Evolutionary conservation across 92 coral and sea anemone genomes (phyloP), one percentile per base, ranked within the genome.

Genomic region (Muricea muricata): DNA sequence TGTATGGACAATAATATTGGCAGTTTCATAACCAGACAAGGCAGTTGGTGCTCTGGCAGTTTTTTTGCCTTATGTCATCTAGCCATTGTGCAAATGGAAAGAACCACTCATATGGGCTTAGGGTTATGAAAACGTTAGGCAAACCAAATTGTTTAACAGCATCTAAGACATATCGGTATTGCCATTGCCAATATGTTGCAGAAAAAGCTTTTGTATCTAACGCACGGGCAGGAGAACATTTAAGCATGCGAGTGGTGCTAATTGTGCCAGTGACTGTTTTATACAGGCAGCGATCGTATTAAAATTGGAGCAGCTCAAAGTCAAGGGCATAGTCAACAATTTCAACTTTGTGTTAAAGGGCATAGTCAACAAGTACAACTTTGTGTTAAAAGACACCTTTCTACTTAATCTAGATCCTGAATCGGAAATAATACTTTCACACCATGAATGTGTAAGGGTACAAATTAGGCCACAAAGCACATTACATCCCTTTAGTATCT

Each of bases 401-500:
- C 73, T 23, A n/a, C 75, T 80, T 8, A 31, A 3, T 0, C 80
- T 20, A 0, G 54, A 11, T 0, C 11, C 39, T 0, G 21, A 25
- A 0, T 83, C 91, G 14, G 28, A 14, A 0, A 88, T 4, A 2
- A 7, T 9, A 47, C 82, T 61, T 67, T 88, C 91, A 41, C 91
- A 88, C 91, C 87, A 88, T 0, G 75, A n/a, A 2, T n/a, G 76
- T 63, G 18, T 0, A 73, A 0, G 87, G 87, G 45, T 82, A 82
- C 14, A 82, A 46, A 25, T 65, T 35, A 9, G 87, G 91, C 87
- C 87, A 87, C 0, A 87, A 40, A 24, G 78, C 91, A 50, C 80
- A 87, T 45, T 82, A 87, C 26, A 87, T 82, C 1, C 91, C 91
- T 0, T 28, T 21, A 0, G 75, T 61, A 9, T 74, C 40, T 0